These are phyloP conservation scores for Xestia sexstrigata DNA, from an alignment of 2,888 invertebrate species.

Conservation along the genomic window DNA sequence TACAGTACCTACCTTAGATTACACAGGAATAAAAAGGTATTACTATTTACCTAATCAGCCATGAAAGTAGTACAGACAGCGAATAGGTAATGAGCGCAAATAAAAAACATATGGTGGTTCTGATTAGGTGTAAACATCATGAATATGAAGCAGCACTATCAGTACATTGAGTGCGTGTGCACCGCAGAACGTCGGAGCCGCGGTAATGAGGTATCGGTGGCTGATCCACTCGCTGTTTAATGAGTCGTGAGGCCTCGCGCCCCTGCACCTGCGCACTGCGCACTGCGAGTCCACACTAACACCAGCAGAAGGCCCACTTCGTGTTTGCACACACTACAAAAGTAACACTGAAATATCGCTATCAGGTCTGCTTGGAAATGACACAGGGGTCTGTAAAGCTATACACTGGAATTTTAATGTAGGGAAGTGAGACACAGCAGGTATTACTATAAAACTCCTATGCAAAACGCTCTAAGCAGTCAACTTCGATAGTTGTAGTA, in stretches of 20 bases:
- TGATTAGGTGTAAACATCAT: conserved; percentile 15
- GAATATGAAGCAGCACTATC: conserved; percentile 38
- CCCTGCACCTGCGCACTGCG: conserved; percentile 45
- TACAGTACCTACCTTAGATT: too few relatives aligned
- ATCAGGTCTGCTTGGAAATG: not conserved
- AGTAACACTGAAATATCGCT: not conserved
- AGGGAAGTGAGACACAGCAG: not conserved
- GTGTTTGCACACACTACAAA: not conserved
- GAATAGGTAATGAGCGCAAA: not conserved
- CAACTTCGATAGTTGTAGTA: not conserved
- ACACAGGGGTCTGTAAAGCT: not conserved
- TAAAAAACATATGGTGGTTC: conserved; percentile 1
- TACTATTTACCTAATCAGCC: not conserved
- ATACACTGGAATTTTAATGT: not conserved
- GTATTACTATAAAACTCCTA: not conserved
- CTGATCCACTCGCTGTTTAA: conserved; percentile 18
- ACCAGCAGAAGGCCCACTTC: conserved; percentile 24
- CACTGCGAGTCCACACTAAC: not conserved
- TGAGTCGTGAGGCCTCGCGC: conserved; percentile 39
- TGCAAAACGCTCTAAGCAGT: not conserved
- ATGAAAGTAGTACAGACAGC: not conserved
- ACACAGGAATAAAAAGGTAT: not conserved
- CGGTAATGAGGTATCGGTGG: conserved; percentile 42
- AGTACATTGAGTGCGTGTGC: conserved; percentile 23
- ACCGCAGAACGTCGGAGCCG: not conserved